Conservation (phyloP, 2,113 vertebrate genomes). For the Diadophis punctatus region DNA sequence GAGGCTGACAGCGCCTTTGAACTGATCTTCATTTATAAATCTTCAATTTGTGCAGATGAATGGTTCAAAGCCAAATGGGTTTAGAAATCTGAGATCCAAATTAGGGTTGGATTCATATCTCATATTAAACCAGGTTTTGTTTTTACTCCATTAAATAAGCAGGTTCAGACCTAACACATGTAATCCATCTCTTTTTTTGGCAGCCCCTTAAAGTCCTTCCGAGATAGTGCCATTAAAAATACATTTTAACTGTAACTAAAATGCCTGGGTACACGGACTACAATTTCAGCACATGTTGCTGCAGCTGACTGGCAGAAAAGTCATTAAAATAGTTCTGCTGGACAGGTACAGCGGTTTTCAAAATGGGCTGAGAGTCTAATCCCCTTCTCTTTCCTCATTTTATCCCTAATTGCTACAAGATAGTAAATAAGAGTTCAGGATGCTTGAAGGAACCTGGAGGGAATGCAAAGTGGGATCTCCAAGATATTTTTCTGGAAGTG, state of each 20-base stretch:
- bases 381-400: too few species aligned
- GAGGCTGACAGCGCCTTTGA: neutral
- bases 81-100: neutral
- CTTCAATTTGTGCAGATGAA: neutral
- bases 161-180: neutral
- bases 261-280: neutral
- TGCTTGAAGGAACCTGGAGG: conserved; percentile 1
- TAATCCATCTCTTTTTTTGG: neutral
- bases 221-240: neutral
- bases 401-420: neutral
- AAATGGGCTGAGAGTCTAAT: neutral
- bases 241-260: neutral
- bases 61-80: neutral
- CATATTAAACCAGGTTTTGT: neutral
- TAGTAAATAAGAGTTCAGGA: neutral
- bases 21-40: neutral
- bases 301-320: neutral
- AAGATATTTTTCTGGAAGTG: neutral
- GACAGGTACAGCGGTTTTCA: neutral
- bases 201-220: neutral
- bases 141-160: neutral
- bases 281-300: neutral
- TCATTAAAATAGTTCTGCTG: neutral
- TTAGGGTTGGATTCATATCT: neutral
- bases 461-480: neutral